A percentile compares a stretch with the other conserved stretches of the same genome.
These are phyloP conservation scores for Bufo bufo DNA, from an alignment of 2,113 vertebrate species.

Conservation along the genomic window DNA sequence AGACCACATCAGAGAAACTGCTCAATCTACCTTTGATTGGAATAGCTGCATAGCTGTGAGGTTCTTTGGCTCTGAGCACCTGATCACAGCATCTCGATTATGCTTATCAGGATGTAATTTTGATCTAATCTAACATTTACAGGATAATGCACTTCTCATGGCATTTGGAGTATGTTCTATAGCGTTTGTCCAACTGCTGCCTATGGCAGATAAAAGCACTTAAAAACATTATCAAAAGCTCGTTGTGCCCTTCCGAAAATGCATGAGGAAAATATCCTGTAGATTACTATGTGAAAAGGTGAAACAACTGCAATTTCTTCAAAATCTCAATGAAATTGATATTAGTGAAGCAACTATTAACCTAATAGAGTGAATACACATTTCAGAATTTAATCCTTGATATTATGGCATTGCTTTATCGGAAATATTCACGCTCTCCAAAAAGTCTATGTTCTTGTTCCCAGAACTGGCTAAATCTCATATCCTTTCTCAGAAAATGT, in stretches of 20 bases:
- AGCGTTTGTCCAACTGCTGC: constrained; percentile 41
- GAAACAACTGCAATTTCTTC: not conserved
- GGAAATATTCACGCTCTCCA: not conserved
- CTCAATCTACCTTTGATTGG: constrained; percentile 67
- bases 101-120: constrained; percentile 60
- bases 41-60: constrained; percentile 59
- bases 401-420: not conserved
- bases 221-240: constrained; percentile 21
- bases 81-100: constrained; percentile 66
- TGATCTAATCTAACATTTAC: constrained; percentile 56
- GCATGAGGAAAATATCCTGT: not conserved
- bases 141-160: constrained; percentile 58
- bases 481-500: not conserved
- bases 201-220: constrained; percentile 15
- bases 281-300: not conserved
- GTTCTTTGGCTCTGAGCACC: constrained; percentile 61
- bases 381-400: not conserved
- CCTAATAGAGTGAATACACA: not conserved
- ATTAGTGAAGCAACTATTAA: not conserved
- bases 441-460: not conserved
- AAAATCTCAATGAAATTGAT: not conserved
- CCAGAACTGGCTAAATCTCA: not conserved
- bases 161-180: constrained; percentile 22
- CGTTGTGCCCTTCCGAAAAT: constrained; percentile 10
- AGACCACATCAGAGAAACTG: constrained; percentile 72